These are phyloP conservation scores for Rhabdomys dilectus DNA, from an alignment of 2,113 vertebrate genomes.

Conservation along the genomic window DNA sequence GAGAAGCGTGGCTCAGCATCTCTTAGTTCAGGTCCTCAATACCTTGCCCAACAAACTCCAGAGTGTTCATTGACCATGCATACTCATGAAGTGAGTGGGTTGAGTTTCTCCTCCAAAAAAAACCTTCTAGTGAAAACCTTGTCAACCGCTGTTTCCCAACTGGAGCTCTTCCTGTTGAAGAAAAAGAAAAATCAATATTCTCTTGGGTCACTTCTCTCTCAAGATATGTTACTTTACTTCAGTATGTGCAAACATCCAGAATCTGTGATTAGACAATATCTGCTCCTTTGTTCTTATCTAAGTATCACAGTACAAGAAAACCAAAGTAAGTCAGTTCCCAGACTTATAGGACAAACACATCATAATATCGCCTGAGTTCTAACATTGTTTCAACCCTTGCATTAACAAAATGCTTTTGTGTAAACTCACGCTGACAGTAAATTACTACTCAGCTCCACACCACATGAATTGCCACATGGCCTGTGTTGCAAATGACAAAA, in stretches of 20 bases:
- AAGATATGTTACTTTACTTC: background rate
- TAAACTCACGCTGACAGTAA: background rate
- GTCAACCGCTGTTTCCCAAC: background rate
- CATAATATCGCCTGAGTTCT: conserved; percentile 1
- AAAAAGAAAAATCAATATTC: background rate
- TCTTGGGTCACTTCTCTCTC: background rate
- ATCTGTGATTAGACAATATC: background rate
- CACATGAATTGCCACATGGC: background rate
- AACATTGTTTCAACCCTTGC: background rate
- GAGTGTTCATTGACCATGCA: background rate
- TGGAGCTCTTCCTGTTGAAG: background rate
- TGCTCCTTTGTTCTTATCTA: background rate
- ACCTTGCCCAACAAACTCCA: background rate
- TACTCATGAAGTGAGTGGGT: background rate
- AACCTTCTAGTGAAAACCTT: background rate
- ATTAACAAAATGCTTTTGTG: background rate
- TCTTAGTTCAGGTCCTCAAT: background rate
- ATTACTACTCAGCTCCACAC: background rate
- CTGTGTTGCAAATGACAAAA: background rate
- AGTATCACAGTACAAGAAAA: background rate
- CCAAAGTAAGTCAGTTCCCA: background rate
- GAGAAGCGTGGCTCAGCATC: background rate
- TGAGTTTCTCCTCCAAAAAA: background rate
- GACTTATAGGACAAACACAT: background rate
- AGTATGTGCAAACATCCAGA: conserved; percentile 18